phyloP scores from a whole-genome alignment of 2,113 vertebrate species.

The Ranitomeya variabilis region DNA sequence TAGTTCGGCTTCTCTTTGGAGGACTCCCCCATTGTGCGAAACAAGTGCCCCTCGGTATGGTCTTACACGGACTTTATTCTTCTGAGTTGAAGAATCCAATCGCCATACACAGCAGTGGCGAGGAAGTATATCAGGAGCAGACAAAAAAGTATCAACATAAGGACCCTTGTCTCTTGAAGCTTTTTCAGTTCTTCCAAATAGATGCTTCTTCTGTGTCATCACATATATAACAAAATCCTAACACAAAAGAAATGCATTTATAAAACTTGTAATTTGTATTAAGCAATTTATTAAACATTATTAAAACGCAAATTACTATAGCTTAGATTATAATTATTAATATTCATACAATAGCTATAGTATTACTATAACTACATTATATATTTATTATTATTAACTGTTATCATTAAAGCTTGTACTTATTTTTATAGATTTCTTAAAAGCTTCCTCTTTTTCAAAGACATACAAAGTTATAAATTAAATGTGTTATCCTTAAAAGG shows the following conservation, averaged over 20 bases:
- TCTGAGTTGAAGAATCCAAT: conserved; percentile 59
- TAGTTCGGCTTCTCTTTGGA: conserved; percentile 82
- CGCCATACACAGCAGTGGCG: conserved; percentile 81
- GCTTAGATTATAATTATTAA: too few species aligned
- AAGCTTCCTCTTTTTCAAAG: background rate
- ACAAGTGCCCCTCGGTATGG: conserved; percentile 84
- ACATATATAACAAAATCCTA: conserved; percentile 93
- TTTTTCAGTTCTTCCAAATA: conserved; percentile 83
- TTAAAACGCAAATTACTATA: background rate
- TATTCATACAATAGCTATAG: too few species aligned
- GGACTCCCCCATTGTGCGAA: conserved; percentile 83
- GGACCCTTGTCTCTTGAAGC: conserved; percentile 71
- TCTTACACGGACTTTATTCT: conserved; percentile 69
- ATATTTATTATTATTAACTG: too few species aligned
- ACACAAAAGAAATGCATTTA: conserved; percentile 50
- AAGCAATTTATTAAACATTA: background rate
- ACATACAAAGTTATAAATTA: background rate
- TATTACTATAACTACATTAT: too few species aligned
- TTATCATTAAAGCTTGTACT: too few species aligned
- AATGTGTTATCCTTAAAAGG: too few species aligned
- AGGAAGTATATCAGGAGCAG: conserved; percentile 83
- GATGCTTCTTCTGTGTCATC: conserved; percentile 84
- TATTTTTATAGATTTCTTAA: too few species aligned
- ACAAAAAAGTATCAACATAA: conserved; percentile 88
- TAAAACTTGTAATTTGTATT: background rate